Base-by-base conservation (phyloP, 1,140 invertebrate genomes). In the Saxidomus purpurata region DNA sequence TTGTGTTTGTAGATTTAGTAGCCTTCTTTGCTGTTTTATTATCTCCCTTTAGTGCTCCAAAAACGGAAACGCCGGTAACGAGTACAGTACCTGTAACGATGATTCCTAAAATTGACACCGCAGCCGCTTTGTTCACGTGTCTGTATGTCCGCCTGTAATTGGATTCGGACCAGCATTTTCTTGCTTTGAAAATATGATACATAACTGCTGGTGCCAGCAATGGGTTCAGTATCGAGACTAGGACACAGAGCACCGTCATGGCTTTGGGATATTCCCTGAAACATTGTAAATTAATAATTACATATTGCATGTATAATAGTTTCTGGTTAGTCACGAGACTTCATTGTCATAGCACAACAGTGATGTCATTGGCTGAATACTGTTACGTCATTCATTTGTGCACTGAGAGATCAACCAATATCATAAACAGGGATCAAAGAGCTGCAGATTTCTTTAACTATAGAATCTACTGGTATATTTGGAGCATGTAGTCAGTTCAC, bases 111-210 rank as follows among this genome's bases (percentile, higher is more conserved):
- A 63, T 28, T 63, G 59, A 8, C 59, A 63, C 22, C 4, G 19
- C n/a, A 28, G 59, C 59, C 19, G 59, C 59, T 63, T 63, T 63
- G 59, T 63, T 63, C 59, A 63, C 59, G 15, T 63, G 59, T 63
- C 59, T 63, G 59, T 63, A 63, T 6, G 59, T 28, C 1, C 9
- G 1, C 1, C n/a, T 63, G 25, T 63, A 63, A 8, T 28, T 19
- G 4, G 19, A 63, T 15, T 63, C 28, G 19, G 59, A 63, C 59
- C 59, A 63, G 28, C 59, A 28, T 28, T 25, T 25, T 25, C 6
- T 28, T 28, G 59, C 25, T 11, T 28, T 25, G 19, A 63, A n/a
- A 63, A 63, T 25, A 28, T 28, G 28, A 28, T 63, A 63, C 19
- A 63, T 2, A 11, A 63, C 25, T 6, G 59, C 59, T 0, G 59